A percentile compares a stretch with the other conserved stretches of the same genome.
phyloP scores from a whole-genome alignment of 2,113 vertebrate genomes.

The Colinus virginianus region DNA sequence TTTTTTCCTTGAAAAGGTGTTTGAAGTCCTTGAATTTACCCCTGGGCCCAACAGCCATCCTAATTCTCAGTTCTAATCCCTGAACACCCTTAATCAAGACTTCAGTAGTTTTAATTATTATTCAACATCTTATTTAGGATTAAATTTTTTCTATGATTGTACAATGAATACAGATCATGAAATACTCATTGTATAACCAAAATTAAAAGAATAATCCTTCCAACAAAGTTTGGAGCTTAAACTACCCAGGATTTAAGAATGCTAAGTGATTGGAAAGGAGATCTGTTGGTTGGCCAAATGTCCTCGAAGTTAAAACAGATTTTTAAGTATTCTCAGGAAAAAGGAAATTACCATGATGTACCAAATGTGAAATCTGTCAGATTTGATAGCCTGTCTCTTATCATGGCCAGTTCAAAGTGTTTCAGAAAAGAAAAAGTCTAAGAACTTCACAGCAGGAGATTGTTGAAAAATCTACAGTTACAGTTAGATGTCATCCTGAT shows the following conservation, averaged over 20 bases:
- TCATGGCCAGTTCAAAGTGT: neutral
- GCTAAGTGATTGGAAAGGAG: conserved; percentile 64
- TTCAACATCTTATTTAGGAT: conserved; percentile 81
- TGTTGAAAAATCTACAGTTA: neutral
- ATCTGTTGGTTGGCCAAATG: conserved; percentile 49
- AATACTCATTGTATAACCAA: conserved; percentile 63
- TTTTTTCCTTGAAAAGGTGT: conserved; percentile 4
- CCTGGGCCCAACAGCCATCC: conserved; percentile 46
- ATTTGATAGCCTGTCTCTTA: neutral
- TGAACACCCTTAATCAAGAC: conserved; percentile 74
- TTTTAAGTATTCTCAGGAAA: neutral
- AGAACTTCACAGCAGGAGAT: neutral
- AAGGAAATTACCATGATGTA: neutral
- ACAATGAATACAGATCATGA: conserved; percentile 68
- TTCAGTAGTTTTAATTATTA: conserved; percentile 80
- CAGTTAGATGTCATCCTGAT: neutral
- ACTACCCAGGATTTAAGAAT: conserved; percentile 64
- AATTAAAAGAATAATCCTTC: conserved; percentile 77
- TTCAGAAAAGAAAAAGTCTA: neutral
- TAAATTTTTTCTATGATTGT: conserved; percentile 74
- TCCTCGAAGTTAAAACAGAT: conserved; percentile 60
- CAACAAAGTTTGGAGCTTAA: conserved; percentile 69
- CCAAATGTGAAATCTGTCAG: neutral
- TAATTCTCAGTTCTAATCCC: conserved; percentile 74
- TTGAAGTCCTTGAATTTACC: conserved; percentile 67